A percentile compares a stretch with the other conserved stretches of the same genome.
phyloP scores from a whole-genome alignment of 2,113 vertebrate genomes.

The Strigops habroptila region DNA sequence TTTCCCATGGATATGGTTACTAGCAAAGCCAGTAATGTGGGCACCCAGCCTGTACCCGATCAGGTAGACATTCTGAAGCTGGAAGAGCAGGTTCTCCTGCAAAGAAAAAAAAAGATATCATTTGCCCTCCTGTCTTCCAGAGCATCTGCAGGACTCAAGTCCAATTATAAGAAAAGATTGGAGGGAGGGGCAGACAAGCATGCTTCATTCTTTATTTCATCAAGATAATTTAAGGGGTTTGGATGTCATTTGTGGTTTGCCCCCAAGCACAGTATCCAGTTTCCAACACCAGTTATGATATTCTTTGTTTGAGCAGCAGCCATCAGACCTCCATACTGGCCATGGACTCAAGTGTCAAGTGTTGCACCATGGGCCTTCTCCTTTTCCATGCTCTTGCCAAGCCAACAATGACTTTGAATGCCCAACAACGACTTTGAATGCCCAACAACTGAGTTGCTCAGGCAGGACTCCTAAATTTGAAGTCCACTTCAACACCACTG shows the following conservation, averaged over 20 bases:
- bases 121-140: not conserved
- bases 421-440: accelerated
- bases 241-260: too few relatives aligned
- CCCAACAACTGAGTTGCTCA: accelerated
- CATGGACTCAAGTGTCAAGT: accelerated
- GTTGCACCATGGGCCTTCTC: not conserved
- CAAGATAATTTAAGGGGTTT: not conserved
- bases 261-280: too few relatives aligned
- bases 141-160: not conserved
- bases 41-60: slow-evolving; percentile 97
- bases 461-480: not conserved
- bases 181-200: not conserved
- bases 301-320: not conserved
- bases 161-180: not conserved
- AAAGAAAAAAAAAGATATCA: not conserved
- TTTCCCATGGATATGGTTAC: slow-evolving; percentile 83
- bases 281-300: accelerated
- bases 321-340: not conserved
- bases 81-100: slow-evolving; percentile 81
- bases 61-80: slow-evolving; percentile 84
- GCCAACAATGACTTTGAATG: too few relatives aligned
- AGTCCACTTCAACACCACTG: accelerated
- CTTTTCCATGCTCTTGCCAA: not conserved
- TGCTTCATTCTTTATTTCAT: accelerated
- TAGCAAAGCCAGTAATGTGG: slow-evolving; percentile 89